Percentiles rank a stretch among this genome's conserved stretches.
Conservation (phyloP, 2,888 invertebrate genomes). For the Acronicta psi region DNA sequence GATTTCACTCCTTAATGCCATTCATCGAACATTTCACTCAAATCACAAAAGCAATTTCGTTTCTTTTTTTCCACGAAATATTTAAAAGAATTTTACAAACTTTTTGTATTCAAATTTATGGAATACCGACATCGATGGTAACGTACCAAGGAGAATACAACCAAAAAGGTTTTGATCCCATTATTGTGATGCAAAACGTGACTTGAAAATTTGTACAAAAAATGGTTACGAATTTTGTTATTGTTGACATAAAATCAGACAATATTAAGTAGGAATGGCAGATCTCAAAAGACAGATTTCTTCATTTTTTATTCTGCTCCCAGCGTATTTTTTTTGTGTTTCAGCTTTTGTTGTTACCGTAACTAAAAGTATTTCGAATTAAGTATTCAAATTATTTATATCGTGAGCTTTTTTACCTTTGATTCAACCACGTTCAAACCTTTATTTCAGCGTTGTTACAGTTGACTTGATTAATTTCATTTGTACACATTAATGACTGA, state of each 20-base stretch:
- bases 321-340: too few species aligned
- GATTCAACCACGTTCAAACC: too few species aligned
- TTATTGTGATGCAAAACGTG: constrained; percentile 51
- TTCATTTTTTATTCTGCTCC: background rate
- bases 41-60: constrained; percentile 45
- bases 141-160: constrained; percentile 32
- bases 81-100: constrained; percentile 17
- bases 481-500: too few species aligned
- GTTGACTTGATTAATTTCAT: background rate
- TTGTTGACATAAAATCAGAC: constrained; percentile 47
- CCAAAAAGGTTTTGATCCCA: constrained; percentile 46
- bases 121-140: constrained; percentile 37
- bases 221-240: constrained; percentile 19
- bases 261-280: constrained; percentile 31
- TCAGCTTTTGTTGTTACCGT: background rate
- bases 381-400: background rate
- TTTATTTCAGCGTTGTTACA: too few species aligned
- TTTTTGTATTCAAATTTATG: constrained; percentile 39
- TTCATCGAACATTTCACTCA: constrained; percentile 62
- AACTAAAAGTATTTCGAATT: too few species aligned
- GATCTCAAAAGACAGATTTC: too few species aligned
- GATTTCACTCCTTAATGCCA: constrained; percentile 68
- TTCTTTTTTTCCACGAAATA: constrained; percentile 36
- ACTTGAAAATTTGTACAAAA: constrained; percentile 41
- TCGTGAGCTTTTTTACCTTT: too few species aligned